Base-by-base conservation (phyloP, 2,888 invertebrate species). In the Agrochola lychnidis region DNA sequence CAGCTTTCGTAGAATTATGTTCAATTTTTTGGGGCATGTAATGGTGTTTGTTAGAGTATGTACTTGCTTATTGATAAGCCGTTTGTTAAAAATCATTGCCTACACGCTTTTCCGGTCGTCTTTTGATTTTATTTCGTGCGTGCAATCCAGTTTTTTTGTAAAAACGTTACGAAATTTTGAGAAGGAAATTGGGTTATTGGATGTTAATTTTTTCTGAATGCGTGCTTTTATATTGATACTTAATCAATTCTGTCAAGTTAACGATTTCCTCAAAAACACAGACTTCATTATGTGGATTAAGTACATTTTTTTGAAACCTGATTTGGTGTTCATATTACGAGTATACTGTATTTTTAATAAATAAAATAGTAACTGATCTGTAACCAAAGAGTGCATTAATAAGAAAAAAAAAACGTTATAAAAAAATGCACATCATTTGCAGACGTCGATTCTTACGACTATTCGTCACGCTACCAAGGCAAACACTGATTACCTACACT, bases 11-110 rank as follows among this genome's bases (percentile, higher is more conserved):
- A 62, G 72, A 71, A 68, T 82, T 73, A 59, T 66, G 51, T 48
- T 40, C 2, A 67, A 56, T 71, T 64, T 84, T 73, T 83, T 64
- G 16, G 42, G n/a, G 62, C 57, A 61, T 81, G 63, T 84, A 57
- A 84, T 70, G 40, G 63, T 36, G 67, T 73, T 63, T 81, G 59
- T 64, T 30, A n/a, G 51, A 56, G 42, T 70, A 22, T 30, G 57
- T 69, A 30, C 45, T 68, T 66, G 22, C 7, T 53, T 61, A 70
- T 63, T 63, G 78, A 77, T 62, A 67, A 1, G 30, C 30, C 12
- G 40, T 62, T 82, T n/a, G 40, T 67, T 48, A n/a, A 48, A 67
- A 76, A 82, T 82, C 61, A 76, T 6, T 48, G 14, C 42, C 22
- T 42, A 59, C n/a, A 36, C 10, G 66, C 1, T 67, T 36, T 59